Conservation (phyloP, 2,888 invertebrate species). For the Cephus spinipes region DNA sequence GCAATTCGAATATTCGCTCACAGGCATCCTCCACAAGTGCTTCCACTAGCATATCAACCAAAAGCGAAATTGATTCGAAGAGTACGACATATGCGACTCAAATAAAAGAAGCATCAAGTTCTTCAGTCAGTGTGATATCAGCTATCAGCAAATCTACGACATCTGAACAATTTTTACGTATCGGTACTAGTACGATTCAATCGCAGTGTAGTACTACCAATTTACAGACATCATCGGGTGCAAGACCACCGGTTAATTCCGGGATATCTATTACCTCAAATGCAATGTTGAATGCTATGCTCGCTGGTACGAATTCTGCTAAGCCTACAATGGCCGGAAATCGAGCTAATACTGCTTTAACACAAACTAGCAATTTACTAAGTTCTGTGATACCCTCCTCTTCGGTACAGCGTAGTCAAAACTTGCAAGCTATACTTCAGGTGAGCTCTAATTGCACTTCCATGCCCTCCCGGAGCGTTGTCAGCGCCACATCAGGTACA, state of each 20-base stretch:
- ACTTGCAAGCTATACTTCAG: constrained; percentile 56
- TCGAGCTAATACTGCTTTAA: constrained; percentile 52
- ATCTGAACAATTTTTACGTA: constrained; percentile 62
- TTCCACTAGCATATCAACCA: constrained; percentile 18
- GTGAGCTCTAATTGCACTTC: constrained; percentile 43
- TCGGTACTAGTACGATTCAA: constrained; percentile 63
- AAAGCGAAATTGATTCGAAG: constrained; percentile 37
- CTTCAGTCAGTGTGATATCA: constrained; percentile 58
- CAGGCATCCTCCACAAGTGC: constrained; percentile 26
- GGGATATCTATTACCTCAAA: constrained; percentile 61
- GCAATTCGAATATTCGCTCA: constrained; percentile 28
- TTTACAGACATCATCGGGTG: constrained; percentile 35
- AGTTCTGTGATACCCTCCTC: constrained; percentile 55
- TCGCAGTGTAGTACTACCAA: constrained; percentile 44
- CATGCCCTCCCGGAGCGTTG: constrained; percentile 43
- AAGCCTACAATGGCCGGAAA: constrained; percentile 56
- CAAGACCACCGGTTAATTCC: constrained; percentile 35
- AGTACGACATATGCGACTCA: constrained; percentile 32
- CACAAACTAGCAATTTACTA: constrained; percentile 56
- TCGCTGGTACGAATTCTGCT: constrained; percentile 57
- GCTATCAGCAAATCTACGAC: constrained; percentile 56
- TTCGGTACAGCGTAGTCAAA: constrained; percentile 54
- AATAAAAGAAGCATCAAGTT: constrained; percentile 41
- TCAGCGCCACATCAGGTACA: constrained; percentile 37
- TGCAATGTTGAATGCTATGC: constrained; percentile 63